A percentile compares a stretch with the other conserved stretches of the same genome.
phyloP scores from a whole-genome alignment of 2,888 invertebrate species.

The Calephelis perditalis region DNA sequence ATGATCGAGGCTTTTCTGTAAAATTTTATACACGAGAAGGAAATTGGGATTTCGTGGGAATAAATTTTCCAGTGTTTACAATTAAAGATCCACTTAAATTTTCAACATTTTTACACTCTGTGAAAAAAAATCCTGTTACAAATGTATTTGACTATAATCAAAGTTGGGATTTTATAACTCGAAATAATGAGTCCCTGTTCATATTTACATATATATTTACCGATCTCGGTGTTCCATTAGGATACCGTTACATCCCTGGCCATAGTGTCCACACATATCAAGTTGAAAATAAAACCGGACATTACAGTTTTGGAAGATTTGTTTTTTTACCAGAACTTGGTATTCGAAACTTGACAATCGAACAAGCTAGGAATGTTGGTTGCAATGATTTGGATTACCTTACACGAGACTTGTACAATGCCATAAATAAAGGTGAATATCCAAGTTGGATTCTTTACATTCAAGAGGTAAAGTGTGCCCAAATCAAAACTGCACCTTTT shows the following conservation, averaged over 20 bases:
- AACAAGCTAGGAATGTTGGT: conserved; percentile 79
- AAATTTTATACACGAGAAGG: conserved; percentile 82
- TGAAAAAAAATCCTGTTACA: conserved; percentile 76
- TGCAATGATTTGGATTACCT: conserved; percentile 87
- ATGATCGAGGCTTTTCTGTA: conserved; percentile 92
- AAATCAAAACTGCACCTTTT: too few species aligned
- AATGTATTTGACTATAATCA: conserved; percentile 47
- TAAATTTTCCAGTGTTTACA: conserved; percentile 95
- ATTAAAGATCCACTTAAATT: conserved; percentile 91
- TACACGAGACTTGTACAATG: too few species aligned
- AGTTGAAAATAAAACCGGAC: conserved; percentile 83
- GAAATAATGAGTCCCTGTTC: too few species aligned
- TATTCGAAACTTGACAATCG: too few species aligned
- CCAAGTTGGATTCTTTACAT: too few species aligned
- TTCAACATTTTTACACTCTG: conserved; percentile 69
- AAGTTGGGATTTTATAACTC: conserved; percentile 64
- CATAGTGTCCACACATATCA: conserved; percentile 94
- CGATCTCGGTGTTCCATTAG: conserved; percentile 93
- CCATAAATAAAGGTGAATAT: too few species aligned
- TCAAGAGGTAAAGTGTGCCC: too few species aligned
- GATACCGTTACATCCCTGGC: conserved; percentile 91
- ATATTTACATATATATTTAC: conserved; percentile 80
- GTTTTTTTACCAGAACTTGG: too few species aligned
- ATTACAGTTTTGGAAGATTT: too few species aligned
- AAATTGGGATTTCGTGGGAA: conserved; percentile 45